phyloP scores from a whole-genome alignment of 2,797 vertebrate species.

The Holocentrus rufus region DNA sequence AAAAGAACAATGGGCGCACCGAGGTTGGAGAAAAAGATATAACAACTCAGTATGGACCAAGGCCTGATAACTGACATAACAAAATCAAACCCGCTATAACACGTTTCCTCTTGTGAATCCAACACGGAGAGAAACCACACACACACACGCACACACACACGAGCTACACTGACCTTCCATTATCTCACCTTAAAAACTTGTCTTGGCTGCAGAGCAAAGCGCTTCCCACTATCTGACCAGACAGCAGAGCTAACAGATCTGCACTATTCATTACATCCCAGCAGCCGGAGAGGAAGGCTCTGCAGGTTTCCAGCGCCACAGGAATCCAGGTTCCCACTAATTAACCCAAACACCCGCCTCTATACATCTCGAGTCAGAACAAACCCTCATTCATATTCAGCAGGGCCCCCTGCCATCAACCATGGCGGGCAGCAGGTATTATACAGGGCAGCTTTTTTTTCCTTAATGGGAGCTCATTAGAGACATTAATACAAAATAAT shows the following conservation, averaged over 20 bases:
- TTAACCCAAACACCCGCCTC: slow-evolving; percentile 69
- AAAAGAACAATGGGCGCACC: slow-evolving; percentile 18
- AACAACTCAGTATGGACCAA: slow-evolving; percentile 9
- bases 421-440: slow-evolving; percentile 61
- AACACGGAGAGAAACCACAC: neutral
- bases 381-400: slow-evolving; percentile 70
- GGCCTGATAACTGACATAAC: slow-evolving; percentile 12
- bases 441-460: slow-evolving; percentile 61
- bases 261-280: slow-evolving; percentile 59
- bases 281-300: slow-evolving; percentile 41
- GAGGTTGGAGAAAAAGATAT: slow-evolving; percentile 16
- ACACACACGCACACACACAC: neutral
- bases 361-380: slow-evolving; percentile 54
- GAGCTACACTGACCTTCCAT: slow-evolving; percentile 36
- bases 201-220: slow-evolving; percentile 21
- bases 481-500: slow-evolving; percentile 71
- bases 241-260: slow-evolving; percentile 25
- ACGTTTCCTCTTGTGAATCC: slow-evolving; percentile 25
- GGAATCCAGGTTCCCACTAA: slow-evolving; percentile 64
- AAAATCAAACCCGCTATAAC: slow-evolving; percentile 16
- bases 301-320: slow-evolving; percentile 53
- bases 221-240: slow-evolving; percentile 29
- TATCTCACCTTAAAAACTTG: slow-evolving; percentile 33
- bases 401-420: slow-evolving; percentile 46
- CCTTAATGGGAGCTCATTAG: slow-evolving; percentile 70